phyloP scores from a whole-genome alignment of 1,140 invertebrate genomes.

The Triops longicaudatus region DNA sequence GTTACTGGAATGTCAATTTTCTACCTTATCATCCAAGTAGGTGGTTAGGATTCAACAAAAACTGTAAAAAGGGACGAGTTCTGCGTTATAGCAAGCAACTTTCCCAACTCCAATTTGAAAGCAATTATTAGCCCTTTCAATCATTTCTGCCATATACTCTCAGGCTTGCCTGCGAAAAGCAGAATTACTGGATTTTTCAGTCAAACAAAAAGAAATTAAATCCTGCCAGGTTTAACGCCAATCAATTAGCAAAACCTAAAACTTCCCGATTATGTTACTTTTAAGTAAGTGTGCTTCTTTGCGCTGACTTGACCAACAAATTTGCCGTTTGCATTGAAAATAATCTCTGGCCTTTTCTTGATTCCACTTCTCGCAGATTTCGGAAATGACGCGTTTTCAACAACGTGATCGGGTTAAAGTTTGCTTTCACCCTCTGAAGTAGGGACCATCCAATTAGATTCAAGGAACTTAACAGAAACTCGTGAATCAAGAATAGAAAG shows the following conservation, averaged over 20 bases:
- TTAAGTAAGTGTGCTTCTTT: constrained; percentile 7
- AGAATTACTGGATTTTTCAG: too few species aligned
- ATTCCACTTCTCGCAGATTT: background rate
- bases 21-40: background rate
- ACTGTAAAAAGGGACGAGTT: background rate
- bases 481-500: too few species aligned
- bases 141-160: too few species aligned
- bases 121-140: too few species aligned
- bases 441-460: too few species aligned
- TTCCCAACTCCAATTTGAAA: too few species aligned
- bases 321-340: background rate
- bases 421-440: too few species aligned
- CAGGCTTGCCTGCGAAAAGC: too few species aligned
- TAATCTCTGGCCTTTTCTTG: constrained; percentile 1
- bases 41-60: background rate
- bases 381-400: background rate
- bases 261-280: background rate
- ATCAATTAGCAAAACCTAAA: background rate
- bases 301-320: background rate
- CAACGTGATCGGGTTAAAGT: background rate
- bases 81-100: too few species aligned
- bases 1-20: constrained; percentile 5
- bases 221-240: background rate
- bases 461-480: too few species aligned
- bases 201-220: too few species aligned